Evolutionary conservation across 1,140 invertebrate species (phyloP), one percentile per base, ranked within the genome.

Genomic region (Zaprionus gabonicus): DNA sequence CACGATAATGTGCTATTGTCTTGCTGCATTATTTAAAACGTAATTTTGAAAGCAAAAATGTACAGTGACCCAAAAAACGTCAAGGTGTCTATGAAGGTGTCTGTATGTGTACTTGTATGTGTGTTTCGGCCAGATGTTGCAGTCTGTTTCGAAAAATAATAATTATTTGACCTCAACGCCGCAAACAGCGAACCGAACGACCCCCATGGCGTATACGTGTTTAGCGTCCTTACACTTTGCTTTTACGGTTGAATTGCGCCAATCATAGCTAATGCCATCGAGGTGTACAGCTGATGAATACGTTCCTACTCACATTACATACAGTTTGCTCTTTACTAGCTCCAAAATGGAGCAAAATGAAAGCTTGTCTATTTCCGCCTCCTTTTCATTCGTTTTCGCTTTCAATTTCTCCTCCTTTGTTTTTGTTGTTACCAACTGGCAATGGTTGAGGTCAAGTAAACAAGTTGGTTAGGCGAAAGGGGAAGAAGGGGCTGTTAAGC

Each of bases 401-500:
- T 56, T 75, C 28, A 62, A 51, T 62, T 59, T 57, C 49, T 63
- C 36, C 51, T 41, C 58, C 41, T 70, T 77, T 73, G 70, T 58
- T 70, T 65, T 72, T 73, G 70, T 66, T 70, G 65, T 72, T 68
- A 49, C 70, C 60, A 73, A 34, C 82, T 71, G 80, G 49, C 67
- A 80, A 67, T 76, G 76, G 79, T 82, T 82, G 86, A 87, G 82
- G 82, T 86, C 82, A 86, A 80, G 79, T 79, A 64, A 69, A 60
- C 59, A 71, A 72, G 62, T 68, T 41, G 49, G 44, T 73, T 60
- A 60, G 44, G 25, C 25, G 25, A 66, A 63, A 13, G 38, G 38
- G 15, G 20, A 3, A 36, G 20, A 3, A 36, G 76, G 58, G 17
- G 49, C 13, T 44, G 17, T 41, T 34, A 36, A 60, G 46, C 25